A percentile compares a stretch with the other conserved stretches of the same genome.
Evolutionary conservation across 2,113 vertebrate species (phyloP).

Genomic region (Panthera tigris): DNA sequence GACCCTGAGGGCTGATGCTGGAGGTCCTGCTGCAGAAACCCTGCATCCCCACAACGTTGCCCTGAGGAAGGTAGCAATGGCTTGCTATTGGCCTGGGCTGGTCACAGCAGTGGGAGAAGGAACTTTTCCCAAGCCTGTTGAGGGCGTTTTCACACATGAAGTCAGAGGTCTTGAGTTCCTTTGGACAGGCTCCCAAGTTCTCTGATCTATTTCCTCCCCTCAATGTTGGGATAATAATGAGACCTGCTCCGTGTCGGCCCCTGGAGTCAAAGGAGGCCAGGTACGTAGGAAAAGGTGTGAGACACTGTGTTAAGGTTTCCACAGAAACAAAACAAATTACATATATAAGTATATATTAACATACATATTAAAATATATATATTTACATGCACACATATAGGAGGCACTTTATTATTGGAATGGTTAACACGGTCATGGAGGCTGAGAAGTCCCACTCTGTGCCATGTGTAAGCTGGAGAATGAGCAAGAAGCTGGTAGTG

Average conservation of each 20-base stretch:
- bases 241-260: too few species aligned
- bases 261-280: neutral
- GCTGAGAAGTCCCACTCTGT: neutral
- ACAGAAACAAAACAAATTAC: neutral
- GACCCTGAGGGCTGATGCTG: neutral
- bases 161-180: neutral
- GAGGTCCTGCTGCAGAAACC: neutral
- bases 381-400: neutral
- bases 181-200: neutral
- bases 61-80: fast-evolving
- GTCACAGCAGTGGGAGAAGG: fast-evolving
- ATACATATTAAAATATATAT: too few species aligned
- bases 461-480: neutral
- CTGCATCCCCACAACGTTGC: fast-evolving
- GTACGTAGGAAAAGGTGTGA: neutral
- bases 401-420: neutral
- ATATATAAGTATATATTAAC: too few species aligned
- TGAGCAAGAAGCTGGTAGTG: neutral
- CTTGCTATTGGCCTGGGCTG: fast-evolving
- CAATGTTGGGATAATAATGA: neutral
- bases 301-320: neutral
- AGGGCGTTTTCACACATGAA: neutral
- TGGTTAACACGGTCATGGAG: too few species aligned
- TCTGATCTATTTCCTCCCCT: neutral
- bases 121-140: neutral